These are phyloP conservation scores for Apoda limacodes DNA, from an alignment of 2,888 invertebrate species.

Conservation along the genomic window DNA sequence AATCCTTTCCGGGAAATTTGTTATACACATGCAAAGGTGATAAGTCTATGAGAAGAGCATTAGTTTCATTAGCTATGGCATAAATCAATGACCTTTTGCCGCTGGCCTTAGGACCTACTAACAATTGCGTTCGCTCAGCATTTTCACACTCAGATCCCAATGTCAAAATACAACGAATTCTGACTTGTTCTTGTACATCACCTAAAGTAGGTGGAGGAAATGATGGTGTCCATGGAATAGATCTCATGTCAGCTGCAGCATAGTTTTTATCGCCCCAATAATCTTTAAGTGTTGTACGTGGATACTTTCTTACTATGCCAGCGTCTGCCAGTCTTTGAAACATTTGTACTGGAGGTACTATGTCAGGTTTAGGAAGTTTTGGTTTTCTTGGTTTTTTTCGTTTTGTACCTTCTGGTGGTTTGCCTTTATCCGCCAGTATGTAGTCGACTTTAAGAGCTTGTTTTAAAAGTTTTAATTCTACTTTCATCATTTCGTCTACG, in stretches of 20 bases:
- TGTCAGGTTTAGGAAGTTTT: constrained; percentile 73
- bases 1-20: constrained; percentile 76
- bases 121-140: constrained; percentile 69
- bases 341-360: constrained; percentile 72
- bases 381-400: constrained; percentile 46
- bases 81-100: constrained; percentile 80
- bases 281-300: constrained; percentile 68
- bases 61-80: constrained; percentile 80
- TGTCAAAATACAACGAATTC: constrained; percentile 72
- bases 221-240: constrained; percentile 44
- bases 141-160: constrained; percentile 54
- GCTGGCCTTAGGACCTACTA: constrained; percentile 76
- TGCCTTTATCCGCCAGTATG: constrained; percentile 22
- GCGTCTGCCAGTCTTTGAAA: constrained; percentile 78
- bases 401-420: constrained; percentile 35
- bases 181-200: constrained; percentile 71
- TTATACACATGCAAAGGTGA: constrained; percentile 76
- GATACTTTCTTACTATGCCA: constrained; percentile 76
- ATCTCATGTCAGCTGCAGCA: constrained; percentile 64
- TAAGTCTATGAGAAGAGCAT: constrained; percentile 81
- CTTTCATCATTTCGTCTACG: constrained; percentile 76
- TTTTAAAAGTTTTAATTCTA: constrained; percentile 65
- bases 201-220: constrained; percentile 68
- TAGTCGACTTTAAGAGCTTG: constrained; percentile 61
- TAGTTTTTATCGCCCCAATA: constrained; percentile 78